phyloP scores from a whole-genome alignment of 2,797 vertebrate species.

The Melanotaenia maccullochi region DNA sequence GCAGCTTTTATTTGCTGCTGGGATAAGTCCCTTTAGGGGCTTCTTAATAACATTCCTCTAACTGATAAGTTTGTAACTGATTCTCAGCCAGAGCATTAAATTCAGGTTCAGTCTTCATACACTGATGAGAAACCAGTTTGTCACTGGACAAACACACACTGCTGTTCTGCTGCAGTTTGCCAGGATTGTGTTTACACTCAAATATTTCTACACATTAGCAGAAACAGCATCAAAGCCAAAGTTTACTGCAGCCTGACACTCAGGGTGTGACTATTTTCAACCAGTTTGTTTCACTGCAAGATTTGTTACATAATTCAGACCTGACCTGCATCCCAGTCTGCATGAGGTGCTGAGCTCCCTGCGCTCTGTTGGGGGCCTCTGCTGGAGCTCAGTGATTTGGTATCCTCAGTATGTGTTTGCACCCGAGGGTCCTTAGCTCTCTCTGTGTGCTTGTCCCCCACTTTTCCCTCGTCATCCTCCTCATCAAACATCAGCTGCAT shows the following conservation, averaged over 20 bases:
- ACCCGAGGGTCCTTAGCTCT: not conserved
- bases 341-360: constrained; percentile 39
- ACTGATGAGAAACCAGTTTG: not conserved
- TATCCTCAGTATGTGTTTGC: constrained; percentile 9
- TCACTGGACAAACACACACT: too few relatives aligned
- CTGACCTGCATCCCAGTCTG: constrained; percentile 81
- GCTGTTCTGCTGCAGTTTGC: not conserved
- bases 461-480: constrained; percentile 64
- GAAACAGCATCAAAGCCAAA: not conserved
- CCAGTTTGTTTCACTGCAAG: not conserved
- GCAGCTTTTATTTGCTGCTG: not conserved
- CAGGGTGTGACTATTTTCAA: constrained; percentile 17
- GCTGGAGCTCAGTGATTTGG: constrained; percentile 10
- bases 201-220: not conserved
- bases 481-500: constrained; percentile 83
- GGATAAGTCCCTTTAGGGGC: not conserved
- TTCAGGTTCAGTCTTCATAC: not conserved
- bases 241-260: constrained; percentile 7
- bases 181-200: not conserved
- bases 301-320: not conserved
- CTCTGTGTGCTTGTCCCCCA: not conserved
- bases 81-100: not conserved
- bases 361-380: constrained; percentile 15
- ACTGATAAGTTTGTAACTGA: not conserved
- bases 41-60: not conserved